Percentiles rank a stretch among this genome's conserved stretches.
These are phyloP conservation scores for Boloria selene DNA, from an alignment of 2,888 invertebrate genomes.

Conservation along the genomic window DNA sequence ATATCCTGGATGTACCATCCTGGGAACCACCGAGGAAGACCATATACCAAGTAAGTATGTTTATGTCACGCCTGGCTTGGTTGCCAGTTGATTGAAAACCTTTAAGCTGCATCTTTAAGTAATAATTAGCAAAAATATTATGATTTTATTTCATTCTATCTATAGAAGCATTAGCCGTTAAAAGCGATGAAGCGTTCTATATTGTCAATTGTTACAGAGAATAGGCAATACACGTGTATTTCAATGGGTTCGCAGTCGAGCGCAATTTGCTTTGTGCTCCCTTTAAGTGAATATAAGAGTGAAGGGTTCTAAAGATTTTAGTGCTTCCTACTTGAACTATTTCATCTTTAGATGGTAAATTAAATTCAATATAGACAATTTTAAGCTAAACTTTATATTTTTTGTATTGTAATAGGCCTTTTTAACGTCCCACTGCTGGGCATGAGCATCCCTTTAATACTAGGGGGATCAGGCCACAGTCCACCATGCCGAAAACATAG, in stretches of 20 bases:
- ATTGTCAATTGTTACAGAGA: slow-evolving; percentile 3
- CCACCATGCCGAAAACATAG: no score
- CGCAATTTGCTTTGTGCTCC: slow-evolving; percentile 12
- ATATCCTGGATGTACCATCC: no score
- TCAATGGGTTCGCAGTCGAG: slow-evolving; percentile 10
- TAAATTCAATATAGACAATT: neutral
- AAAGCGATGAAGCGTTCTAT: neutral
- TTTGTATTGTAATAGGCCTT: no score
- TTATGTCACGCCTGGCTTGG: no score
- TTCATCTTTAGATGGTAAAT: neutral
- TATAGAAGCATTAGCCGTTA: neutral
- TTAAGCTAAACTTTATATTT: neutral
- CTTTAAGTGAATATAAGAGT: slow-evolving; percentile 5
- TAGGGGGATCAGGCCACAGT: no score
- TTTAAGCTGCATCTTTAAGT: no score
- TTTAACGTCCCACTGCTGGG: no score
- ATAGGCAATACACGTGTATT: slow-evolving; percentile 7
- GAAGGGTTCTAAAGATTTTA: neutral
- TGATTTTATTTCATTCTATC: neutral
- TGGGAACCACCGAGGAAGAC: no score
- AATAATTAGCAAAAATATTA: no score
- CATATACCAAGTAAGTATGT: no score
- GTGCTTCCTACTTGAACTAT: neutral
- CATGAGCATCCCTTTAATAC: no score
- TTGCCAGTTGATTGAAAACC: no score